These are phyloP conservation scores for Falcaria lacertinaria DNA, from an alignment of 2,888 invertebrate species.

Conservation along the genomic window DNA sequence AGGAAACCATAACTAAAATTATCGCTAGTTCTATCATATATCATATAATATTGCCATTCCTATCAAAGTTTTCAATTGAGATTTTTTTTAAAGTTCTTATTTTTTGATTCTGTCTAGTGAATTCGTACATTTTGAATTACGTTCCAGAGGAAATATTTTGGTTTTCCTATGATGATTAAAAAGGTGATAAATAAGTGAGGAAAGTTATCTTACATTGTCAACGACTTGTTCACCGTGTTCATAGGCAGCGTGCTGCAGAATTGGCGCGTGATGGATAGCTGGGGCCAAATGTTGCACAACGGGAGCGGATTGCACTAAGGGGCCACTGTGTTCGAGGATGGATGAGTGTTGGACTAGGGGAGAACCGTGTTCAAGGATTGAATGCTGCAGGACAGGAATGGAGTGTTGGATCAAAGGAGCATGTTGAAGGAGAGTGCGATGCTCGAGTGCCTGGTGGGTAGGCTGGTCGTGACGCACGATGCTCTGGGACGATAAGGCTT, in stretches of 20 bases:
- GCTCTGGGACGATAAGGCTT: conserved; percentile 67
- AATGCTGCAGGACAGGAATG: conserved; percentile 21
- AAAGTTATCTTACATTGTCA: conserved; percentile 42
- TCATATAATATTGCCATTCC: too few species aligned
- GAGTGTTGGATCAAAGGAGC: conserved; percentile 26
- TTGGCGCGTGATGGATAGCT: conserved; percentile 30
- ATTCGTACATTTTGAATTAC: too few species aligned
- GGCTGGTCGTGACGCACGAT: conserved; percentile 63
- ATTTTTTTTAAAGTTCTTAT: too few species aligned
- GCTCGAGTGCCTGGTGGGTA: conserved; percentile 36
- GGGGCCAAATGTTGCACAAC: conserved; percentile 38
- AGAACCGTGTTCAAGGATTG: conserved; percentile 19
- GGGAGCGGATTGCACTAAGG: conserved; percentile 19
- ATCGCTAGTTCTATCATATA: too few species aligned
- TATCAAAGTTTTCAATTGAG: too few species aligned
- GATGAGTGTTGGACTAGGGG: conserved; percentile 33
- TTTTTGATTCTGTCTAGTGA: too few species aligned
- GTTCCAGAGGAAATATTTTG: too few species aligned
- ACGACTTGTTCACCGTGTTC: conserved; percentile 43
- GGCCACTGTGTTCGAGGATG: conserved; percentile 4
- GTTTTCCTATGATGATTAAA: background rate
- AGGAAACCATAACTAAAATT: too few species aligned
- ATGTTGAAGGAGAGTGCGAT: conserved; percentile 20
- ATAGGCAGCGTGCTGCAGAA: conserved; percentile 32
- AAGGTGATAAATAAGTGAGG: background rate